Evolutionary conservation across 2,113 vertebrate species (phyloP).

Genomic region (Catharus minimus): DNA sequence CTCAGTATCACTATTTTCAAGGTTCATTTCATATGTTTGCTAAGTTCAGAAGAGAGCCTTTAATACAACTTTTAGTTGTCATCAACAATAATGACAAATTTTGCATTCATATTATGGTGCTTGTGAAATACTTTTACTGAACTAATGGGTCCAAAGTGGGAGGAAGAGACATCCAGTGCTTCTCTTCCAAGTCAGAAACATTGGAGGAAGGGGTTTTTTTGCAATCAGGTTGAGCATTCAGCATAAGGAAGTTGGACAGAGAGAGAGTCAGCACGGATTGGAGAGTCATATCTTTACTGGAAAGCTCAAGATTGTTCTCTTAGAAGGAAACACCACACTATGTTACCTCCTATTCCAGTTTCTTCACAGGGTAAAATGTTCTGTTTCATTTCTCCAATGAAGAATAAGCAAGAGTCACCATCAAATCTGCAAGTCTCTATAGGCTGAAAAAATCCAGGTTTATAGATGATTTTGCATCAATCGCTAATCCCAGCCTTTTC

Average conservation of each 20-base stretch:
- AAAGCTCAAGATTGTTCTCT: neutral
- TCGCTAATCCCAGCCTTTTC: neutral
- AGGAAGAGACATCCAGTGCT: neutral
- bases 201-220: neutral
- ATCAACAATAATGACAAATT: neutral
- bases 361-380: neutral
- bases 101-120: neutral
- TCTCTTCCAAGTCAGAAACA: neutral
- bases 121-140: neutral
- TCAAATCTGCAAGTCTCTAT: neutral
- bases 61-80: neutral
- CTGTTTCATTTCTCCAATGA: neutral
- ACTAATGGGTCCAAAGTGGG: neutral
- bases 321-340: fast-evolving
- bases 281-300: neutral
- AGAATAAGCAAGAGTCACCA: neutral
- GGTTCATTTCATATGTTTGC: neutral
- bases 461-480: fast-evolving
- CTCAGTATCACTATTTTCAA: neutral
- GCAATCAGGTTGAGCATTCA: neutral
- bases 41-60: neutral
- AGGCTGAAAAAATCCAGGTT: neutral
- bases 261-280: neutral
- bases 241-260: neutral
- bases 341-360: neutral